A percentile compares a stretch with the other conserved stretches of the same genome.
Evolutionary conservation across 2,113 vertebrate genomes (phyloP).

Genomic region (Epinephelus moara): DNA sequence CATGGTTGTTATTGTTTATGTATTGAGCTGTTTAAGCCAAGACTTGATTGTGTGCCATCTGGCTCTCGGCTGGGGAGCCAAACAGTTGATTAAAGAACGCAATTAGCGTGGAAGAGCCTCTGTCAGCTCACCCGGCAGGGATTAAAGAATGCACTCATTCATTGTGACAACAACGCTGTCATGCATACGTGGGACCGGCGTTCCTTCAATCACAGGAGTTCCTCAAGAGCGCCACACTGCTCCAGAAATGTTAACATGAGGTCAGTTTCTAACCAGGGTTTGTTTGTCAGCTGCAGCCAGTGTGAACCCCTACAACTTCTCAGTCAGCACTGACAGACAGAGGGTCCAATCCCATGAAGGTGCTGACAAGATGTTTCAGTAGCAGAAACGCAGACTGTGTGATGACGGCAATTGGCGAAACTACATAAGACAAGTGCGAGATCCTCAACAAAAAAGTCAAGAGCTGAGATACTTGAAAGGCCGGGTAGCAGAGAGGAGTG

Average conservation of each 20-base stretch:
- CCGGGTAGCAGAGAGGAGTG: background rate
- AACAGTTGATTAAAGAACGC: slow-evolving; percentile 55
- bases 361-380: background rate
- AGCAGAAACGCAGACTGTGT: background rate
- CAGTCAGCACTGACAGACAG: background rate
- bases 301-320: background rate
- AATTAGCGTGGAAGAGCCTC: slow-evolving; percentile 51
- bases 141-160: slow-evolving; percentile 41
- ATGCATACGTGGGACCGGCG: slow-evolving; percentile 8
- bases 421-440: background rate
- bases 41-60: slow-evolving; percentile 38
- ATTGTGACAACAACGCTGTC: slow-evolving; percentile 16
- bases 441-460: slow-evolving; percentile 11
- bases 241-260: slow-evolving; percentile 5
- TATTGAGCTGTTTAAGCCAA: slow-evolving; percentile 22
- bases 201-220: background rate
- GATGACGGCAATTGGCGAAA: background rate
- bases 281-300: background rate
- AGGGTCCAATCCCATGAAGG: background rate
- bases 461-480: background rate
- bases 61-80: slow-evolving; percentile 42
- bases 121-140: slow-evolving; percentile 41
- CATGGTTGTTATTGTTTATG: slow-evolving; percentile 39
- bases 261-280: slow-evolving; percentile 14
- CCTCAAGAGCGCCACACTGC: background rate